Evolutionary conservation across 2,797 vertebrate species (phyloP), one percentile per base, ranked within the genome.

Genomic region (Agapornis canus): DNA sequence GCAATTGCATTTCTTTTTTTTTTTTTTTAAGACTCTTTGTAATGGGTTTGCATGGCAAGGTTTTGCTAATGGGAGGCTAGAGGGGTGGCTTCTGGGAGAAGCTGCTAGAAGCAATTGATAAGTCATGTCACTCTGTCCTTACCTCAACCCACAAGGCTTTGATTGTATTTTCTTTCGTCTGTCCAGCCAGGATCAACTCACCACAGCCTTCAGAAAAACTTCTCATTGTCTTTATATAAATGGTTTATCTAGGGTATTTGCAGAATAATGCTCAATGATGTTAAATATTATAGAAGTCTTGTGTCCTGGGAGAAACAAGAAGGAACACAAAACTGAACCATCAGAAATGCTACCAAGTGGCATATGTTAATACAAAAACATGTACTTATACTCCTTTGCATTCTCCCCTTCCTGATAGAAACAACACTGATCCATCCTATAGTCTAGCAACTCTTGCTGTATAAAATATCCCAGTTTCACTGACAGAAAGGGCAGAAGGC

Each of bases 91-190:
- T 9, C 40, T 35, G 18, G 42, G 5, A 64, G 61, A 73, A 83
- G 35, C 1, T 69, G 12, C 15, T 15, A 31, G 35, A 79, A 79
- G 25, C 3, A 70, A 31, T 27, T 42, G 27, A 4, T 31, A 23
- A 68, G 25, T 51, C 59, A 66, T 77, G n/a, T 61, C 12, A 25
- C 25, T 10, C 22, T 31, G 39, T 17, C 23, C 43, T 69, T 48
- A 39, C 37, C 26, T 21, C 1, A 5, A 32, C 21, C 7, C 20
- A 27, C 0, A 0, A 59, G 8, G 8, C 9, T 60, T 57, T 60
- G 15, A 3, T 23, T 39, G 25, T 32, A 17, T 57, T 68, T 68
- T 37, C 7, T 26, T 6, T 42, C 23, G 1, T 5, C 21, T 57
- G 25, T 26, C 45, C 35, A 54, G 17, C 18, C 12, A 47, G 11